Conservation (phyloP, 2,797 vertebrate species). For the Microctenopoma lineatum region DNA sequence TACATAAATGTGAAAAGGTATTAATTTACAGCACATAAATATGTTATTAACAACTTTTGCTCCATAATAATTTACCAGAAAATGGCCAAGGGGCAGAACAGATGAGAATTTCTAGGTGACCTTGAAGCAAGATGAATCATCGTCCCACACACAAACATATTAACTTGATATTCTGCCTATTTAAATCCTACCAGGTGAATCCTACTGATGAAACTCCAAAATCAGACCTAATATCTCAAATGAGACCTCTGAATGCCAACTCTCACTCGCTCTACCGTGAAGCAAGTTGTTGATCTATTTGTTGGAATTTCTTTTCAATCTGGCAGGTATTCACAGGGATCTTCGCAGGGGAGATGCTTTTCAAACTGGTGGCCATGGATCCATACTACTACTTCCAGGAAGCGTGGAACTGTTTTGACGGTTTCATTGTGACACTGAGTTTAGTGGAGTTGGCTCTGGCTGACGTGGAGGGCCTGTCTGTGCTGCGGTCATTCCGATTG, state of each 20-base stretch:
- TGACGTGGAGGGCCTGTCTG: slow-evolving; percentile 96
- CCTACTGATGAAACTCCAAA: neutral
- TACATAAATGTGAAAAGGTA: neutral
- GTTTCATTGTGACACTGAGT: slow-evolving; percentile 97
- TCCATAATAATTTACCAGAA: slow-evolving; percentile 8
- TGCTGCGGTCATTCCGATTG: slow-evolving; percentile 98
- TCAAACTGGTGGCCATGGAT: slow-evolving; percentile 98
- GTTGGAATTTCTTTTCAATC: slow-evolving; percentile 35
- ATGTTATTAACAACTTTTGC: slow-evolving; percentile 25
- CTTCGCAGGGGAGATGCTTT: slow-evolving; percentile 99
- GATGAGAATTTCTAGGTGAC: slow-evolving; percentile 54
- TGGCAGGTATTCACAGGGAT: slow-evolving; percentile 97
- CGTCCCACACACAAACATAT: neutral
- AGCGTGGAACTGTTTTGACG: slow-evolving; percentile 99
- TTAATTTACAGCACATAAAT: slow-evolving; percentile 9
- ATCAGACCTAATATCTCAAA: neutral
- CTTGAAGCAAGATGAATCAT: slow-evolving; percentile 56
- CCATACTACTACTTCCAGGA: slow-evolving; percentile 99
- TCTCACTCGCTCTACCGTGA: slow-evolving; percentile 1
- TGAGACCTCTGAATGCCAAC: neutral
- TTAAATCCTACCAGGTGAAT: neutral
- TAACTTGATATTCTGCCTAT: slow-evolving; percentile 4
- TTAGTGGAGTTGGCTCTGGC: slow-evolving; percentile 96
- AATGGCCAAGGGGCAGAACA: slow-evolving; percentile 23
- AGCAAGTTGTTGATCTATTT: slow-evolving; percentile 12